These are phyloP conservation scores for Acrocephalus scirpaceus DNA, from an alignment of 2,797 vertebrate species.

Conservation along the genomic window DNA sequence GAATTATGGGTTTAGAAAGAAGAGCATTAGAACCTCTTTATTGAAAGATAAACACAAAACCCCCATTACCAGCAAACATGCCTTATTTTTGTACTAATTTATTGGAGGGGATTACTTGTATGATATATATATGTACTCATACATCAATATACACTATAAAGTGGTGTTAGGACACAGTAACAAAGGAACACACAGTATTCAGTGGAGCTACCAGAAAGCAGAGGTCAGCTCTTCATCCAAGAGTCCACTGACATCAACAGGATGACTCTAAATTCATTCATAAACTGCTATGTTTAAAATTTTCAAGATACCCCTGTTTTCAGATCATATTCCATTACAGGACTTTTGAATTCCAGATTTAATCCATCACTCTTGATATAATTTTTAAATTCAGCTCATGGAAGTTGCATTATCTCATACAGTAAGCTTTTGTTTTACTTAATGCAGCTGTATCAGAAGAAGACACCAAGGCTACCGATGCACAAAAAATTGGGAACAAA, in stretches of 20 bases:
- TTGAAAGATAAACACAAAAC: not conserved
- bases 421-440: not conserved
- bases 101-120: not conserved
- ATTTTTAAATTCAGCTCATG: not conserved
- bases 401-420: not conserved
- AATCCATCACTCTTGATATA: not conserved
- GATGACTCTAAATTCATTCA: not conserved
- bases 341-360: not conserved
- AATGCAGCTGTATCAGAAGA: not conserved
- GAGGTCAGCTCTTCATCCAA: not conserved
- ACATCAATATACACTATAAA: not conserved
- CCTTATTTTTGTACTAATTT: not conserved
- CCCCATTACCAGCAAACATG: not conserved
- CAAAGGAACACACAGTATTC: not conserved
- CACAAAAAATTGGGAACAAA: not conserved
- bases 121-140: no score
- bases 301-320: not conserved
- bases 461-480: not conserved
- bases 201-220: not conserved
- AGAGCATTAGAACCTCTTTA: not conserved
- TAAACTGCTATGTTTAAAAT: not conserved
- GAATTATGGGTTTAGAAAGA: not conserved
- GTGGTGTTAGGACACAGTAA: not conserved
- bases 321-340: not conserved
- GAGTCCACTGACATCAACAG: not conserved